phyloP scores from a whole-genome alignment of 2,797 vertebrate genomes.

The Xerus rutilus region DNA sequence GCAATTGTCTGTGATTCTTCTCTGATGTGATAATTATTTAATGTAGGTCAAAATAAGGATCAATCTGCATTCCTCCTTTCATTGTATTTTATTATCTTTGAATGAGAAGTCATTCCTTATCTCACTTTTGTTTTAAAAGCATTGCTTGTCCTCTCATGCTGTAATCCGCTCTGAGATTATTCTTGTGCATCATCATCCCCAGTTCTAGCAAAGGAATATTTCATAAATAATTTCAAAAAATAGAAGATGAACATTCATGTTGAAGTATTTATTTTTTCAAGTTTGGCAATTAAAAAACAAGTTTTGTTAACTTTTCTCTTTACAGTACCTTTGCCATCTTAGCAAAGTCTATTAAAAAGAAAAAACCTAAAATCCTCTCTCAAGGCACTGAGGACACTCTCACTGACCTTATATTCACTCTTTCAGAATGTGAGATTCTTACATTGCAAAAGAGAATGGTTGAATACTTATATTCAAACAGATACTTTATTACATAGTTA shows the following conservation, averaged over 20 bases:
- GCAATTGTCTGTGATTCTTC: conserved; percentile 65
- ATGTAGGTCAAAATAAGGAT: conserved; percentile 57
- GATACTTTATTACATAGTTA: conserved; percentile 5
- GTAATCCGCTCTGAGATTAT: conserved; percentile 48
- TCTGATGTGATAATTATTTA: conserved; percentile 52
- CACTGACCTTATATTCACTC: conserved; percentile 58
- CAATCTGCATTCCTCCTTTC: conserved; percentile 28
- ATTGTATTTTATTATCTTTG: background rate
- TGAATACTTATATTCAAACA: conserved; percentile 1
- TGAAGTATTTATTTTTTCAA: conserved; percentile 76
- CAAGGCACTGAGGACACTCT: conserved; percentile 42
- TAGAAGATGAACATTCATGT: conserved; percentile 35
- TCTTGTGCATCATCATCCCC: background rate
- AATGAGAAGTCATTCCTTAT: conserved; percentile 15
- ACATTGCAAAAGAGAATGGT: background rate
- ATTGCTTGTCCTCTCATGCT: conserved; percentile 48
- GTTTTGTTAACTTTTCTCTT: conserved; percentile 75
- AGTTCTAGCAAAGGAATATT: conserved; percentile 29
- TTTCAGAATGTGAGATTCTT: conserved; percentile 50
- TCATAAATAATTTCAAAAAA: conserved; percentile 66
- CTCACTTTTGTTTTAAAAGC: conserved; percentile 39
- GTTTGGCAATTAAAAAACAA: conserved; percentile 68
- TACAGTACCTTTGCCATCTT: conserved; percentile 70
- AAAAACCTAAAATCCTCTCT: conserved; percentile 63
- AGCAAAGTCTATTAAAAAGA: conserved; percentile 73